Evolutionary conservation across 2,113 vertebrate species (phyloP).

Genomic region (Numida meleagris): DNA sequence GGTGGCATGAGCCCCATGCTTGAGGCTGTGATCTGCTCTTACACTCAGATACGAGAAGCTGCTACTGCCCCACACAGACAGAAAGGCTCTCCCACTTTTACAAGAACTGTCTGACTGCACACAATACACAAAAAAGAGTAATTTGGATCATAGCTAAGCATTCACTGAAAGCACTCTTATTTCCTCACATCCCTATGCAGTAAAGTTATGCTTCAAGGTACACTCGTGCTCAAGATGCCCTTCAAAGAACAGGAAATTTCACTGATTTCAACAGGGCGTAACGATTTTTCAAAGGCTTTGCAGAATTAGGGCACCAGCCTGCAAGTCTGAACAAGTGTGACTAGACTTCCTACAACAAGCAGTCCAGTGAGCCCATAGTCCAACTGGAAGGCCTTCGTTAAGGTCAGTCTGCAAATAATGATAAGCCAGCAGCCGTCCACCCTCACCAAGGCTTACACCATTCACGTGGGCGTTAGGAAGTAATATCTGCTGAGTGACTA

Average conservation of each 20-base stretch:
- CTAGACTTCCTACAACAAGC: fast-evolving
- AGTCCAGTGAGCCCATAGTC: background rate
- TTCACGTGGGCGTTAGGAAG: background rate
- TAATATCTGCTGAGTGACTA: background rate
- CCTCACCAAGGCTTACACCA: background rate
- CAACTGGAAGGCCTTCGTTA: background rate
- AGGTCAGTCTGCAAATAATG: background rate
- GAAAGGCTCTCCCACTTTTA: background rate
- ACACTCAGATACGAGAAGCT: background rate
- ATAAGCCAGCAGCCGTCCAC: background rate
- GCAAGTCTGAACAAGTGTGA: background rate
- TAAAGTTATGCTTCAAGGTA: background rate
- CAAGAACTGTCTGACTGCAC: background rate
- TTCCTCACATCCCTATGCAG: background rate
- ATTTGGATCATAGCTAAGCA: background rate
- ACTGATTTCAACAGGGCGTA: background rate
- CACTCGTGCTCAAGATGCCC: background rate
- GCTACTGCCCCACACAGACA: background rate
- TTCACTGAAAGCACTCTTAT: background rate
- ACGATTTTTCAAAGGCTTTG: background rate
- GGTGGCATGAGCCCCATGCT: background rate
- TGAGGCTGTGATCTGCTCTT: background rate
- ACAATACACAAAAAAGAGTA: background rate
- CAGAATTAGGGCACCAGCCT: background rate
- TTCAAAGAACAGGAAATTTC: background rate